phyloP scores from a whole-genome alignment of 2,888 invertebrate genomes.

The Allacma fusca region DNA sequence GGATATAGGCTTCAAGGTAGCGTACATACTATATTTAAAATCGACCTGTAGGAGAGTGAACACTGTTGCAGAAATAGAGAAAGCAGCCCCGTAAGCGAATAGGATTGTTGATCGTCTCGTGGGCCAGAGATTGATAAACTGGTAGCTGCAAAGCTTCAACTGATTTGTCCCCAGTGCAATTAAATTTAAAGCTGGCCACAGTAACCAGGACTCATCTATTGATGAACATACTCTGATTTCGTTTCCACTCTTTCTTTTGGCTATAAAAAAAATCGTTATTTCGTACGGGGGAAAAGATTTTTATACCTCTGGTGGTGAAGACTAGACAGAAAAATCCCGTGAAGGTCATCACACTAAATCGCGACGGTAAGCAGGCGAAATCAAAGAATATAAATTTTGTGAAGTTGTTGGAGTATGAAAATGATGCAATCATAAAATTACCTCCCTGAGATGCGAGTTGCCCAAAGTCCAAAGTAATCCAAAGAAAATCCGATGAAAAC shows the following conservation, averaged over 20 bases:
- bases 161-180: slow-evolving; percentile 57
- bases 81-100: slow-evolving; percentile 54
- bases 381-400: background rate
- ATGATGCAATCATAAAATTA: slow-evolving; percentile 25
- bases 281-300: too few relatives aligned
- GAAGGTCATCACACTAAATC: slow-evolving; percentile 46
- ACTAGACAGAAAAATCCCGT: slow-evolving; percentile 54
- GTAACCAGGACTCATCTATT: slow-evolving; percentile 51
- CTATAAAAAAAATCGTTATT: background rate
- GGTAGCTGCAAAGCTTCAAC: slow-evolving; percentile 53
- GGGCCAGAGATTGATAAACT: slow-evolving; percentile 57
- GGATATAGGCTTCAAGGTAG: too few relatives aligned
- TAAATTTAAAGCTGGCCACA: slow-evolving; percentile 57
- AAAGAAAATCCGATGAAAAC: slow-evolving; percentile 56
- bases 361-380: background rate
- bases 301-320: slow-evolving; percentile 53
- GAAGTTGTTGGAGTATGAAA: background rate
- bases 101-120: slow-evolving; percentile 53
- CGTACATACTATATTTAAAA: background rate
- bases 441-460: slow-evolving; percentile 56
- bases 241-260: background rate
- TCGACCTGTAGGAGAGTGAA: slow-evolving; percentile 55
- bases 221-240: background rate
- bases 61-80: slow-evolving; percentile 57
- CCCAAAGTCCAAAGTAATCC: slow-evolving; percentile 54